Conservation (phyloP, 2,797 vertebrate species). For the Cossypha polioptera region DNA sequence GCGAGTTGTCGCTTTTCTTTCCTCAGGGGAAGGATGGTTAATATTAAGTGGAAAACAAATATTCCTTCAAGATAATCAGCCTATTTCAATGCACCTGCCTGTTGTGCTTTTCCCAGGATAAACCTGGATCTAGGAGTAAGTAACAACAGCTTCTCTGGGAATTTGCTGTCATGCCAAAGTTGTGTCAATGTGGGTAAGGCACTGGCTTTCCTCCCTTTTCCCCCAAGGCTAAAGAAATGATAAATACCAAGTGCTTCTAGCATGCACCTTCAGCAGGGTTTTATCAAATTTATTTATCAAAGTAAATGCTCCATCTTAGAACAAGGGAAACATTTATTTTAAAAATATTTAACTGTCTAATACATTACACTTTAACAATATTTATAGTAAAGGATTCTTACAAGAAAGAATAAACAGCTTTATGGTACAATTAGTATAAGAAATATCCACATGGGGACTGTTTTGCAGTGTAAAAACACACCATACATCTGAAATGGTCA, state of each 20-base stretch:
- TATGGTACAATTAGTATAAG: constrained; percentile 93
- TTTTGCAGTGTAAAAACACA: constrained; percentile 92
- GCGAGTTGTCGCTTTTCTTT: background rate
- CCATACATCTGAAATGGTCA: constrained; percentile 85
- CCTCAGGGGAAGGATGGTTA: background rate
- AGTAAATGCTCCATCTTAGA: constrained; percentile 75
- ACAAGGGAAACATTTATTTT: constrained; percentile 95
- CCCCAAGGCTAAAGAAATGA: background rate
- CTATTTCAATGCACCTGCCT: background rate
- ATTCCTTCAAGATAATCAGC: background rate
- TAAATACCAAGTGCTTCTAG: constrained; percentile 6
- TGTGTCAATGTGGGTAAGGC: background rate
- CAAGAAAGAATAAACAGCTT: constrained; percentile 96
- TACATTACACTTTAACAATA: constrained; percentile 98
- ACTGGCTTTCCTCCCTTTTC: background rate
- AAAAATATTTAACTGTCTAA: constrained; percentile 98
- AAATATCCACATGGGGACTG: constrained; percentile 88
- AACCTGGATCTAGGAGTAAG: background rate
- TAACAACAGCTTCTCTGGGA: background rate
- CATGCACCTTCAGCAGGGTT: constrained; percentile 46
- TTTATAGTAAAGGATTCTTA: constrained; percentile 96
- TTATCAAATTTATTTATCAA: constrained; percentile 68
- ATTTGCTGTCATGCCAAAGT: accelerated
- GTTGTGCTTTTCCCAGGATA: background rate
- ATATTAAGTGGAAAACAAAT: background rate